Conservation (phyloP, 2,888 invertebrate species). For the Dryocosmus kuriphilus region DNA sequence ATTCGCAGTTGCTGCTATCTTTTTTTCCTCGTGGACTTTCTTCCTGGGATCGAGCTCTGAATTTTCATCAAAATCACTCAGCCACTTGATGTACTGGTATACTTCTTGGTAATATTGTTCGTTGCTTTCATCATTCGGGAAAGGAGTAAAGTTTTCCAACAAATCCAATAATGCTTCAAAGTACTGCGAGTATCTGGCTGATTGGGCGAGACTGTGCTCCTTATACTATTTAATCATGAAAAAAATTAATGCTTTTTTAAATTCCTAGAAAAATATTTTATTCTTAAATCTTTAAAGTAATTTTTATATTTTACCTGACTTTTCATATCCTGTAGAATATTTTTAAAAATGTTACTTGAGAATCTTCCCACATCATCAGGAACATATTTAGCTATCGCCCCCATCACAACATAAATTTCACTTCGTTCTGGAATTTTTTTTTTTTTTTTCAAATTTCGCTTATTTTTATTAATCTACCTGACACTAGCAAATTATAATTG, state of each 20-base stretch:
- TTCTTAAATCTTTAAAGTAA: background rate
- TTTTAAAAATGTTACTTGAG: constrained; percentile 44
- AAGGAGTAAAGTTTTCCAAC: constrained; percentile 59
- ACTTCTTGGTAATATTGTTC: constrained; percentile 40
- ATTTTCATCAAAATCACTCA: constrained; percentile 46
- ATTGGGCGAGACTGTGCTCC: constrained; percentile 33
- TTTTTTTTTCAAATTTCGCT: background rate
- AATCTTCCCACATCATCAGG: constrained; percentile 45
- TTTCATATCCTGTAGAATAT: constrained; percentile 54
- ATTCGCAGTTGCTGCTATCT: constrained; percentile 41
- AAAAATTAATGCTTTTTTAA: constrained; percentile 47
- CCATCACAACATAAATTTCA: constrained; percentile 54
- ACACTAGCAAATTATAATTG: background rate
- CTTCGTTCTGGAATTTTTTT: constrained; percentile 30
- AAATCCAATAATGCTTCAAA: constrained; percentile 63
- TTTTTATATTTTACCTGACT: constrained; percentile 50
- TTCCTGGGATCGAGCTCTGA: background rate
- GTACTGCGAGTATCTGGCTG: constrained; percentile 60
- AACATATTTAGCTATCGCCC: constrained; percentile 58
- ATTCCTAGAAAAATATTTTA: constrained; percentile 32
- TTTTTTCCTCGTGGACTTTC: constrained; percentile 5
- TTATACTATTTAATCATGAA: constrained; percentile 51
- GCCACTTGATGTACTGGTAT: constrained; percentile 56
- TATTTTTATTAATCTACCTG: constrained; percentile 4
- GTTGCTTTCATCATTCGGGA: constrained; percentile 41